phyloP scores from a whole-genome alignment of 2,888 invertebrate species.

The Pyralis farinalis region DNA sequence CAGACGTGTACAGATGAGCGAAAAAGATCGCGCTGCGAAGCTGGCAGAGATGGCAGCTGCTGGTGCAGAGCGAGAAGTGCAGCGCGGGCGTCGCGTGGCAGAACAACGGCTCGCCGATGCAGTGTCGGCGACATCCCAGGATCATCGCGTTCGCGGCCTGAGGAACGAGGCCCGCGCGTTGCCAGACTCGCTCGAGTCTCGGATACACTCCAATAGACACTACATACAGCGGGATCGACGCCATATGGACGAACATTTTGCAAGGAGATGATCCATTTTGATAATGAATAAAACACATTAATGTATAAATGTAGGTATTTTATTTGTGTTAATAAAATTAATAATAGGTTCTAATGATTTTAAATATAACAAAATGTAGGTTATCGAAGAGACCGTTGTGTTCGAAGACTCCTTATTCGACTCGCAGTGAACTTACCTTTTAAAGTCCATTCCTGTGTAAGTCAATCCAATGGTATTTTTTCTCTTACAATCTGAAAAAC shows the following conservation, averaged over 20 bases:
- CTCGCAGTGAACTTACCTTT: constrained; percentile 1
- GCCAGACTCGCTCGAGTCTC: constrained; percentile 87
- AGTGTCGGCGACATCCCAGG: background rate
- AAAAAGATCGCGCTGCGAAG: constrained; percentile 81
- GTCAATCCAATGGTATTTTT: constrained; percentile 86
- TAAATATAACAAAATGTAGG: too few species aligned
- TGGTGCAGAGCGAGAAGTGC: constrained; percentile 85
- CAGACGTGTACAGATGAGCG: constrained; percentile 37
- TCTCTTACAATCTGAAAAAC: constrained; percentile 86
- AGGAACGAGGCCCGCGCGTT: constrained; percentile 75
- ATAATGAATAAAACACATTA: constrained; percentile 2
- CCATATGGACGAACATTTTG: constrained; percentile 93
- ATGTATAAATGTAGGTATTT: constrained; percentile 4
- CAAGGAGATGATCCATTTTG: constrained; percentile 73
- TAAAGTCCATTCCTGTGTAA: too few species aligned
- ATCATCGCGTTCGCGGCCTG: constrained; percentile 43
- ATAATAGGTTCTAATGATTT: constrained; percentile 6
- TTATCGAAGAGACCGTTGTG: background rate
- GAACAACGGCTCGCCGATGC: constrained; percentile 82
- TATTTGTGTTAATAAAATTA: constrained; percentile 15
- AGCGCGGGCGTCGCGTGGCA: constrained; percentile 83
- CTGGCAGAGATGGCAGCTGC: constrained; percentile 90
- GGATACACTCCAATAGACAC: constrained; percentile 93
- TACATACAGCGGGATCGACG: constrained; percentile 91
- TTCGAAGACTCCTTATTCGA: constrained; percentile 3